Base-by-base conservation (phyloP, 2,888 invertebrate species). In the Zele albiditarsus region DNA sequence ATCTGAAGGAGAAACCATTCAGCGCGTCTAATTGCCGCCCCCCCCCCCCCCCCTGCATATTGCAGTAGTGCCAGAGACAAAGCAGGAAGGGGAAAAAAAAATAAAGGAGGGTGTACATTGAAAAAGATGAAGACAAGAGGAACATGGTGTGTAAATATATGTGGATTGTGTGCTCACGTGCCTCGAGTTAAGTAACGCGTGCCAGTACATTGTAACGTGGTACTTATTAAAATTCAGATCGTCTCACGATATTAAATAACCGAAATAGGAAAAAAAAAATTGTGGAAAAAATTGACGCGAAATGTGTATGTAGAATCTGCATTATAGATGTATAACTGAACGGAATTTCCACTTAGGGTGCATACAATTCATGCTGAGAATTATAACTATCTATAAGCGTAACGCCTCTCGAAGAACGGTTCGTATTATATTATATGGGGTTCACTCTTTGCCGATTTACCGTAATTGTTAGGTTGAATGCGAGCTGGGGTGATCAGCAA, bases 401-500 rank as follows among this genome's bases (percentile, higher is more conserved):
- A 53, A 53, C n/a, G 20, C 53, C 23, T 53, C 8, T 20, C 6
- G 53, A 62, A 60, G 46, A 71, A 75, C 71, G 62, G 71, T 75
- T 68, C 65, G 68, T 60, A 33, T 53, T 53, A 53, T 46, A 46
- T 53, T 20, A 6, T 46, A n/a, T 46, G 46, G 46, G 46, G 16
- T n/a, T 10, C n/a, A 6, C 8, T 1, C 20, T 23, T 53, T 53
- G 53, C 53, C 6, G 53, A 53, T 53, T 71, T 71, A 71, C 75
- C 62, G 75, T 75, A 75, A 75, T 75, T 75, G 75, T 53, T 57
- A 53, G 42, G 65, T 70, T 57, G 38, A 75, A 65, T 49, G 38
- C 23, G 53, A 49, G 49, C 75, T 66, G 67, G 75, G 75, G 71
- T 75, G 73, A 60, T 27, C 73, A 73, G 25, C 76, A 70, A 76